A percentile compares a stretch with the other conserved stretches of the same genome.
These are phyloP conservation scores for Mus musculus DNA, from an alignment of 2,113 vertebrate genomes.

Conservation along the genomic window GRCm39 chr1:73860501-73861000, in stretches of 20 bases:
- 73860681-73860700: too few relatives aligned
- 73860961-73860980: conserved; percentile 10
- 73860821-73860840: background rate
- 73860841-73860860: conserved; percentile 49
- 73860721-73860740: background rate
- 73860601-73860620: background rate
- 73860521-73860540: background rate
- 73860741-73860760: background rate
- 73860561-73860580: background rate
- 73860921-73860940: background rate
- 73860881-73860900: conserved; percentile 21
- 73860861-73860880: conserved; percentile 16
- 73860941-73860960: background rate
- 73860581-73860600: background rate
- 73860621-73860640: conserved; percentile 45
- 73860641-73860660: background rate
- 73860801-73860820: background rate
- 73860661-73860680: too few relatives aligned
- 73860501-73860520: background rate
- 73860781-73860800: background rate
- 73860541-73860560: background rate
- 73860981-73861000: conserved; percentile 5
- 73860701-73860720: background rate
- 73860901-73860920: conserved; percentile 24
- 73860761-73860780: background rate